Evolutionary conservation across 2,113 vertebrate species (phyloP).

Genomic region (Esox niger): DNA sequence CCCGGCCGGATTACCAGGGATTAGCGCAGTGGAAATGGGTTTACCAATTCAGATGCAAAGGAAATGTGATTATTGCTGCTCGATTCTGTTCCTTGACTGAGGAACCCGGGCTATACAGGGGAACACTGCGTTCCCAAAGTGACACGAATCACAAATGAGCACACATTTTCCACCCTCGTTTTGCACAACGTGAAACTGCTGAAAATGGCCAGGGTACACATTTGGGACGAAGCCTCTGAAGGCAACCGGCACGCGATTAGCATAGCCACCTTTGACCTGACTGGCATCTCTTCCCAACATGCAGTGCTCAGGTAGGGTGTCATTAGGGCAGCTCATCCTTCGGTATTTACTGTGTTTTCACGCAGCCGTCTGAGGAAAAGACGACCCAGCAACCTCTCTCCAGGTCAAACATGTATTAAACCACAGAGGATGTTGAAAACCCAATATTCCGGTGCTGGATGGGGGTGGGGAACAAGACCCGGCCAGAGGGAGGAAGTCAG

Average conservation of each 20-base stretch:
- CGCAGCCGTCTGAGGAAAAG: neutral
- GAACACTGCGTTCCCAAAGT: neutral
- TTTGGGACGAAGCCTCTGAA: neutral
- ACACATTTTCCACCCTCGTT: too few relatives aligned
- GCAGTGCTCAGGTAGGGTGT: slow-evolving; percentile 37
- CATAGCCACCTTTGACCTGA: too few relatives aligned
- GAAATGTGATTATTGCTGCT: neutral
- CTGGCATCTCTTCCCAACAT: slow-evolving; percentile 9
- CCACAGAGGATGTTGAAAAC: neutral
- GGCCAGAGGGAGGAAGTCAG: neutral
- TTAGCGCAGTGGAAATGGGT: slow-evolving; percentile 41
- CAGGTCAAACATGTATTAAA: neutral
- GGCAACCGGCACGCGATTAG: neutral
- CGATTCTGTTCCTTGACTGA: neutral
- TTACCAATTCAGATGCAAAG: slow-evolving; percentile 41
- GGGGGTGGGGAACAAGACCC: neutral
- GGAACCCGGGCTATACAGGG: too few relatives aligned
- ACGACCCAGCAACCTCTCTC: neutral
- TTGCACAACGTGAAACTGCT: neutral
- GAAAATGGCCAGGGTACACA: neutral
- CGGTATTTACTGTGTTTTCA: slow-evolving; percentile 23
- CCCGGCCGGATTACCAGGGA: slow-evolving; percentile 59
- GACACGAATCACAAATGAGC: too few relatives aligned
- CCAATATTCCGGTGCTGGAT: neutral
- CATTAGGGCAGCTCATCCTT: slow-evolving; percentile 36